phyloP scores from a whole-genome alignment of 2,113 vertebrate species.

The Coreoperca whiteheadi region DNA sequence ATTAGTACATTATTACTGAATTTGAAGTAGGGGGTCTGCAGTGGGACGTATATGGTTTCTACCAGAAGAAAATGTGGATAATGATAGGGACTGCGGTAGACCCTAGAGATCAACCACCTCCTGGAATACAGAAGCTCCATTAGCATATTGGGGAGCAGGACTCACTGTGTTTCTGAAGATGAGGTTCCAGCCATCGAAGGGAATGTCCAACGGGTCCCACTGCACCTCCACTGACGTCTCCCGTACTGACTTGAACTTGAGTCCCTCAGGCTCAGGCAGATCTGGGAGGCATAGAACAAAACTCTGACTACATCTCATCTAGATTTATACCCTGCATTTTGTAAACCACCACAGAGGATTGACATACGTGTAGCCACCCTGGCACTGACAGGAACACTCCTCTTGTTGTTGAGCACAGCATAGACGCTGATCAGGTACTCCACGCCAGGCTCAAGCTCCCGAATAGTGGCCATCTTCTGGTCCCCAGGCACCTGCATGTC shows the following conservation, averaged over 20 bases:
- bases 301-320: neutral
- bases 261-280: slow-evolving; percentile 94
- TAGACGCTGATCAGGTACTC: slow-evolving; percentile 97
- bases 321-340: neutral
- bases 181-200: slow-evolving; percentile 96
- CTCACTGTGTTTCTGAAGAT: slow-evolving; percentile 94
- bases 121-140: slow-evolving; percentile 18
- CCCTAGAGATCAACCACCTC: slow-evolving; percentile 7
- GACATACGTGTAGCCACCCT: slow-evolving; percentile 92
- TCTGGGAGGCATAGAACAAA: slow-evolving; percentile 80
- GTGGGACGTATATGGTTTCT: slow-evolving; percentile 41
- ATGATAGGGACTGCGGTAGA: slow-evolving; percentile 36
- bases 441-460: slow-evolving; percentile 93
- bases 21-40: slow-evolving; percentile 41
- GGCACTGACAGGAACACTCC: slow-evolving; percentile 94
- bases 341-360: slow-evolving; percentile 53
- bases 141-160: slow-evolving; percentile 15
- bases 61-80: slow-evolving; percentile 48
- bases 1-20: slow-evolving; percentile 48
- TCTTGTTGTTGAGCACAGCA: slow-evolving; percentile 94
- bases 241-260: slow-evolving; percentile 95
- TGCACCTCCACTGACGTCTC: slow-evolving; percentile 96
- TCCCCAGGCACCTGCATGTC: slow-evolving; percentile 92
- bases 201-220: slow-evolving; percentile 95
- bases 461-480: slow-evolving; percentile 88